Evolutionary conservation across 2,797 vertebrate species (phyloP), one percentile per base, ranked within the genome.

Genomic region (Nannoperca australis): DNA sequence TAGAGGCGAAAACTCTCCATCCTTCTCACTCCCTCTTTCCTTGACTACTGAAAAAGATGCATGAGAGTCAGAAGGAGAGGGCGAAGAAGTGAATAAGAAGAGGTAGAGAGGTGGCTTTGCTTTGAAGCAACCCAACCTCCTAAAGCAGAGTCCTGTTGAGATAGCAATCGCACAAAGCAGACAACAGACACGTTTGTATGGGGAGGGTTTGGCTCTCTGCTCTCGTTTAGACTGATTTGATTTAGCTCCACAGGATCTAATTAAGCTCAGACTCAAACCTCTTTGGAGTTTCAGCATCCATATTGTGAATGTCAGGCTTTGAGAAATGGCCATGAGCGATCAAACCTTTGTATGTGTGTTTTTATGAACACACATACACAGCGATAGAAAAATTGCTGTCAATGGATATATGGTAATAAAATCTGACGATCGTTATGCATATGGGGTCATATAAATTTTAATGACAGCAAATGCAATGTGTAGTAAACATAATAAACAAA

Each of bases 221-320:
- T 94, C 91, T 93, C 89, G 76, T 93, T 94, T 89, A 91, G 87
- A 89, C 86, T 93, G 92, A 95, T 95, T 92, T 92, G 91, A 95
- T 95, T 95, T 94, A 85, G 92, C 93, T 94, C 86, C 91, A 88
- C 91, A 81, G 88, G 88, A 95, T 95, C 93, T 93, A 94, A 95
- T 95, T 94, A 94, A 90, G 88, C 90, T 86, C 89, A 89, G 89
- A 88, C 87, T 81, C 78, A 89, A 94, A 91, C 87, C 93, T 91
- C 93, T 91, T 92, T 88, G 88, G 94, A 95, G 89, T 92, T 93
- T 91, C 89, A 86, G 86, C 89, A 88, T 79, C 89, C 91, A 92
- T 93, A 94, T 92, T 95, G 93, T 88, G 90, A 87, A 90, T 89
- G 92, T 93, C 93, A 94, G 81, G 74, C 88, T 93, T 90, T 93